Conservation (phyloP, 2,113 vertebrate genomes). For the Chionodraco myersi region DNA sequence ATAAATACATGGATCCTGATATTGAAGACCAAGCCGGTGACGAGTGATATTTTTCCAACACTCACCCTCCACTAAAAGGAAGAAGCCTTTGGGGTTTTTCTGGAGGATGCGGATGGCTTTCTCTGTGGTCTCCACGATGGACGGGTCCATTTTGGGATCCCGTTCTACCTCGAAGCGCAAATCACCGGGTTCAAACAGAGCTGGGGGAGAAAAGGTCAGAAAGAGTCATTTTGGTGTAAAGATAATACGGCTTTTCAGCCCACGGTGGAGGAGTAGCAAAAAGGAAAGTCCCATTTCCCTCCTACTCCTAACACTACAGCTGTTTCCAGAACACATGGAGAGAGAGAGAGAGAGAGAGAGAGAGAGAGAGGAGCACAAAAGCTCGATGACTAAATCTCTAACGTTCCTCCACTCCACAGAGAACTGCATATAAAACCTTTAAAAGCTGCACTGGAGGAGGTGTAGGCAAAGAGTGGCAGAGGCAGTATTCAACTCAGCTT, state of each 20-base stretch:
- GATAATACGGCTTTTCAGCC: constrained; percentile 1
- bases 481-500: no score
- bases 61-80: constrained; percentile 75
- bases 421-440: neutral
- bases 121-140: constrained; percentile 80
- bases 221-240: neutral
- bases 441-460: neutral
- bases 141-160: constrained; percentile 79
- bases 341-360: neutral
- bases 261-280: constrained; percentile 9
- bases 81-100: constrained; percentile 85
- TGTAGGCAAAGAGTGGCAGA: neutral
- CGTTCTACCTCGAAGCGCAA: constrained; percentile 79
- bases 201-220: constrained; percentile 56
- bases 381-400: constrained; percentile 5
- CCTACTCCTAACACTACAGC: neutral
- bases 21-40: no score
- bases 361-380: constrained; percentile 12
- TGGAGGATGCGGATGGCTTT: constrained; percentile 84
- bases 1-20: no score
- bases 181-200: constrained; percentile 84
- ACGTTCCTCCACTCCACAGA: neutral
- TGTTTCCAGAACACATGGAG: constrained; percentile 37
- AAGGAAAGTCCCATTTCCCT: constrained; percentile 30
- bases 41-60: no score